Conservation (phyloP, 2,113 vertebrate species). For the Rynchops niger region DNA sequence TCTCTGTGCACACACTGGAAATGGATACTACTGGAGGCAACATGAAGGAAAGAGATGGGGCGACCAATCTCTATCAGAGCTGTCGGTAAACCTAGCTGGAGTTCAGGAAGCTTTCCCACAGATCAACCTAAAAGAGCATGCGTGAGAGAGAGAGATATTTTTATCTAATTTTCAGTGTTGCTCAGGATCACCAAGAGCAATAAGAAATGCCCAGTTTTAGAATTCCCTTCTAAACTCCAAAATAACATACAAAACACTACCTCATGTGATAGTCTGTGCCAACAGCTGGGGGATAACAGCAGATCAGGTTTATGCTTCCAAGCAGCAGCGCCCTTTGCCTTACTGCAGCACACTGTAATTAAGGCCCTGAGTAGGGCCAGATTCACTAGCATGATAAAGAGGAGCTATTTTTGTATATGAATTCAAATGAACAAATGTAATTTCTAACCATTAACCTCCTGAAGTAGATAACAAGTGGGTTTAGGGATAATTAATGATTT, state of each 20-base stretch:
- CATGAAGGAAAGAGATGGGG: background rate
- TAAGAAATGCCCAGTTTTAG: background rate
- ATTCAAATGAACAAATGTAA: background rate
- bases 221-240: background rate
- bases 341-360: background rate
- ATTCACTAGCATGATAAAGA: background rate
- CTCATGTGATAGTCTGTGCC: background rate
- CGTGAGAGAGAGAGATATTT: background rate
- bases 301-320: background rate
- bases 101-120: background rate
- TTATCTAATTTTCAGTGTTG: background rate
- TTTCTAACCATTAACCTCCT: slow-evolving; percentile 15
- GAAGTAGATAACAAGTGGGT: background rate
- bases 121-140: background rate
- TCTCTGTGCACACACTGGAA: background rate
- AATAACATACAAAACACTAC: background rate
- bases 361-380: background rate
- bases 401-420: background rate
- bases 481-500: background rate
- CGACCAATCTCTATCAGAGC: background rate
- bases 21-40: background rate
- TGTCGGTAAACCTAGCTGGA: background rate
- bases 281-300: background rate
- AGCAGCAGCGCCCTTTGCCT: background rate
- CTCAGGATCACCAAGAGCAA: background rate